A percentile compares a stretch with the other conserved stretches of the same genome.
Evolutionary conservation across 2,113 vertebrate species (phyloP).

Genomic region (Holacanthus passer): DNA sequence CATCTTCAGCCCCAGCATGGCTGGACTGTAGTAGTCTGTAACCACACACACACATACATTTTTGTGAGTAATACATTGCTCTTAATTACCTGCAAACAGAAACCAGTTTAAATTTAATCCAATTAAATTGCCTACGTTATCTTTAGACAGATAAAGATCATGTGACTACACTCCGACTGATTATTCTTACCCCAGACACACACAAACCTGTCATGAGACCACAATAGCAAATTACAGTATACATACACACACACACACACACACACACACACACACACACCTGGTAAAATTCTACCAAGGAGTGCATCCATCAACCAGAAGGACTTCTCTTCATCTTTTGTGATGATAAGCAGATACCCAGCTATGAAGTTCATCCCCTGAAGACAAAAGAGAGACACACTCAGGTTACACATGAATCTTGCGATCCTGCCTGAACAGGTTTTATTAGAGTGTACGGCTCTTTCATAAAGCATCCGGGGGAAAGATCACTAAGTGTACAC

Average conservation of each 20-base stretch:
- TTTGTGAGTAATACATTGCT: neutral
- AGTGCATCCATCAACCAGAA: constrained; percentile 97
- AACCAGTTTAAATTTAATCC: neutral
- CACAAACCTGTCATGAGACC: neutral
- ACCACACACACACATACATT: neutral
- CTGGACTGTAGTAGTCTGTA: constrained; percentile 93
- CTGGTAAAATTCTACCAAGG: constrained; percentile 92
- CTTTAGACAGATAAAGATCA: constrained; percentile 48
- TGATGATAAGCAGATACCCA: constrained; percentile 93
- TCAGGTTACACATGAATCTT: constrained; percentile 2
- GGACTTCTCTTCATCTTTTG: constrained; percentile 94
- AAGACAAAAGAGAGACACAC: constrained; percentile 53
- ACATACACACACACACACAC: constrained; percentile 77
- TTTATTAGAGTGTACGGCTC: neutral
- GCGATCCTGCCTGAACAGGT: neutral
- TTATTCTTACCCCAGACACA: constrained; percentile 55
- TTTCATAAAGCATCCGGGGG: neutral
- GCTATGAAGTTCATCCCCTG: constrained; percentile 99
- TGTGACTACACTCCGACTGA: constrained; percentile 39
- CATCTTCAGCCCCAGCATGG: constrained; percentile 93
- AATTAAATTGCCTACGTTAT: neutral
- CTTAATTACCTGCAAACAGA: neutral
- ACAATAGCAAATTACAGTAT: neutral
- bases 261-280: constrained; percentile 73
- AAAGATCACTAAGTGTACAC: neutral